These are phyloP conservation scores for Parascotia fuliginaria DNA, from an alignment of 2,888 invertebrate species.

Conservation along the genomic window DNA sequence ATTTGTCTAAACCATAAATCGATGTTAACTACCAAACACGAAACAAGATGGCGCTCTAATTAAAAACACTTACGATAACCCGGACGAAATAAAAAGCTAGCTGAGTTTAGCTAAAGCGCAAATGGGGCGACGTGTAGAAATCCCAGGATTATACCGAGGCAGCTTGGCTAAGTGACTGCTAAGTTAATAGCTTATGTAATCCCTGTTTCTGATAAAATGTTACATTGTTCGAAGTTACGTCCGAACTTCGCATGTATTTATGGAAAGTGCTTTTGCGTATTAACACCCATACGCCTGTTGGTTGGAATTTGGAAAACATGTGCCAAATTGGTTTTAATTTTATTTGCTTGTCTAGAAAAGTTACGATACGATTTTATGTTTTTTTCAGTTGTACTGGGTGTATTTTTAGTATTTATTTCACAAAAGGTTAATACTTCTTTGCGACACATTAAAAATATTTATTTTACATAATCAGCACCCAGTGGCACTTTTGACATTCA, in stretches of 20 bases:
- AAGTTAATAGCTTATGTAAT: constrained; percentile 28
- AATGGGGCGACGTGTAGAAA: constrained; percentile 34
- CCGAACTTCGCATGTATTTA: constrained; percentile 7
- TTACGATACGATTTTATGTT: no score
- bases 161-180: constrained; percentile 27
- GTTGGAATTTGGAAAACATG: neutral
- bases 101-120: constrained; percentile 31
- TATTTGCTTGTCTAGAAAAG: neutral
- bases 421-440: no score
- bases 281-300: no score
- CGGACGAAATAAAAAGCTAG: constrained; percentile 25
- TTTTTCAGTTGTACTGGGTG: no score
- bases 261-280: constrained; percentile 13
- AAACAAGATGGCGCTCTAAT: constrained; percentile 24
- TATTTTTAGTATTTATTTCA: no score
- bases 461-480: no score
- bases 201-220: constrained; percentile 23
- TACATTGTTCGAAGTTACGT: constrained; percentile 13
- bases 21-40: constrained; percentile 5
- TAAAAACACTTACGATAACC: constrained; percentile 35
- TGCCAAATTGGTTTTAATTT: constrained; percentile 1
- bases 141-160: constrained; percentile 33
- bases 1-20: constrained; percentile 7
- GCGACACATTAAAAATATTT: no score
- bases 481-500: no score